Percentiles rank a stretch among this genome's conserved stretches.
phyloP scores from a whole-genome alignment of 1,140 invertebrate genomes.

The Zaprionus capensis region DNA sequence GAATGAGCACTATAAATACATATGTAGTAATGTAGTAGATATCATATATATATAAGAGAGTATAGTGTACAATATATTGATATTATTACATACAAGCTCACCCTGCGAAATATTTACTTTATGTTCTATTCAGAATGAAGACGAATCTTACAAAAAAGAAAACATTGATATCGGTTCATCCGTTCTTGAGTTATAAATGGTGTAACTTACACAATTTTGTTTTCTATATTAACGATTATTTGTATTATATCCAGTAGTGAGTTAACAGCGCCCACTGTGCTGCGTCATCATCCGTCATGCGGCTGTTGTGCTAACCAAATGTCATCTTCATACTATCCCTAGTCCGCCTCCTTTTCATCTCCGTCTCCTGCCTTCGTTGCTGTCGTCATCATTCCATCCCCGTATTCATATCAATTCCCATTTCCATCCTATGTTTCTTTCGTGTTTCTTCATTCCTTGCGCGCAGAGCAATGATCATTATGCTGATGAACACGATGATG shows the following conservation, averaged over 20 bases:
- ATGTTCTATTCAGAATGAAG: no score
- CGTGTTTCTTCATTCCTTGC: conserved; percentile 31
- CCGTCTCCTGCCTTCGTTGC: conserved; percentile 7
- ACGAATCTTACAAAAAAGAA: no score
- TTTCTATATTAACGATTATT: no score
- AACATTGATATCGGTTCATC: no score
- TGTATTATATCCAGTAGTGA: not conserved
- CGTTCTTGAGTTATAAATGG: no score
- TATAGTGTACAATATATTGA: no score
- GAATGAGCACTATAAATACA: no score
- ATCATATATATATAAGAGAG: no score
- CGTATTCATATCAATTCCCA: conserved; percentile 40
- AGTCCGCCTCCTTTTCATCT: conserved; percentile 31
- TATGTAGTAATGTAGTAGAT: no score
- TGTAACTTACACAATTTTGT: no score
- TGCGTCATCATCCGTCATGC: not conserved
- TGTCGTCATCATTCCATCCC: conserved; percentile 30
- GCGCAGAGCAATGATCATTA: conserved; percentile 5
- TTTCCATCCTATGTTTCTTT: conserved; percentile 24
- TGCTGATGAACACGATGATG: conserved; percentile 19
- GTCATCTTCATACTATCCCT: conserved; percentile 10
- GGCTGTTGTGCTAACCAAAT: not conserved
- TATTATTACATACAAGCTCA: no score
- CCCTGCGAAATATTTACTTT: no score
- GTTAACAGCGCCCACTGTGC: not conserved